These are phyloP conservation scores for Phrynosoma blainvillii DNA, from an alignment of 2,113 vertebrate species.

Conservation along the genomic window DNA sequence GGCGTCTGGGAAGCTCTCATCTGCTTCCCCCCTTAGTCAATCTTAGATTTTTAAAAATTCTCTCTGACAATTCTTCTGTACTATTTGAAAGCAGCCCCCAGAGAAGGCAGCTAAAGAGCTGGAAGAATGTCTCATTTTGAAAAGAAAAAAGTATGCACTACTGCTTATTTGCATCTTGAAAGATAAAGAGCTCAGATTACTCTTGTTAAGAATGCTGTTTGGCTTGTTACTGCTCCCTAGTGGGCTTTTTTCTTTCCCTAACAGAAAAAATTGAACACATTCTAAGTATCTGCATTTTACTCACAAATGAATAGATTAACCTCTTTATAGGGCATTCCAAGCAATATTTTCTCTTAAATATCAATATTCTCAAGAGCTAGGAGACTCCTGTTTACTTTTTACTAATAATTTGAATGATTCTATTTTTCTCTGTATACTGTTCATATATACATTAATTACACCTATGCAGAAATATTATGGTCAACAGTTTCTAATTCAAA, in stretches of 20 bases:
- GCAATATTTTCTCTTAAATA: not conserved
- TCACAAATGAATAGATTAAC: constrained; percentile 10
- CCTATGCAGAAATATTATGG: not conserved
- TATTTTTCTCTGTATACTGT: not conserved
- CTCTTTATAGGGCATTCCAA: not conserved
- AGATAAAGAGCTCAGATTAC: not conserved
- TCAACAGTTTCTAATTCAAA: not conserved
- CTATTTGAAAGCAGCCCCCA: not conserved
- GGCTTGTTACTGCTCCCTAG: not conserved
- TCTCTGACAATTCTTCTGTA: not conserved
- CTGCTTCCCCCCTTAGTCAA: no score
- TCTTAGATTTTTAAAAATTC: not conserved
- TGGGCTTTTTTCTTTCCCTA: not conserved
- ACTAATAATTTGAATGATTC: not conserved
- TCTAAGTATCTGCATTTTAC: not conserved
- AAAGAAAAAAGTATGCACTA: not conserved
- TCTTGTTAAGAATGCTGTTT: not conserved
- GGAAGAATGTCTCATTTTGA: not conserved
- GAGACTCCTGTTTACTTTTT: not conserved
- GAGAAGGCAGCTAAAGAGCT: not conserved
- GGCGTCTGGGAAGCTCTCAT: no score
- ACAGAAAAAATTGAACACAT: not conserved
- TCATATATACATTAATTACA: not conserved
- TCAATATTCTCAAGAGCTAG: not conserved
- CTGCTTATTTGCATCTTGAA: not conserved